These are phyloP conservation scores for Drosophila merina DNA, from an alignment of 2,888 invertebrate genomes.

Conservation along the genomic window DNA sequence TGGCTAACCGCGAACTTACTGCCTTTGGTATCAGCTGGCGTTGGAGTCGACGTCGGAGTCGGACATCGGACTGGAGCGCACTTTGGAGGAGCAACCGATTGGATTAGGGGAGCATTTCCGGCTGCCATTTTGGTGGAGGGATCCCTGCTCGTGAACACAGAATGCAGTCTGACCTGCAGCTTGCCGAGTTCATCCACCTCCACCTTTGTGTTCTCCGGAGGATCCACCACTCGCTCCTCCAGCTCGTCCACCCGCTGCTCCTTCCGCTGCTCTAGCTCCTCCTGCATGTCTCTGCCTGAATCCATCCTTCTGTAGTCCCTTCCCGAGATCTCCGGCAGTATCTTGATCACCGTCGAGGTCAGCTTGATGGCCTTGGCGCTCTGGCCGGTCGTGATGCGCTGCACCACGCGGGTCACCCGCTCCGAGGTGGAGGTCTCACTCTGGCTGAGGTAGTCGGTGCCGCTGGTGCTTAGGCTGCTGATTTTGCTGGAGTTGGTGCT, in stretches of 20 bases:
- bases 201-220: too few relatives aligned
- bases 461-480: conserved; percentile 7
- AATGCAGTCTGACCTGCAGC: not conserved
- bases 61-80: not conserved
- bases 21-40: conserved; percentile 1
- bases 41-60: not conserved
- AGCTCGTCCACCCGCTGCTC: too few relatives aligned
- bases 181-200: not conserved
- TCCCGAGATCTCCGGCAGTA: conserved; percentile 23
- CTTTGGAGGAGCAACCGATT: not conserved
- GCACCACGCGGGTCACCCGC: not conserved
- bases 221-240: not conserved
- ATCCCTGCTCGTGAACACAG: not conserved
- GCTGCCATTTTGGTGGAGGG: not conserved
- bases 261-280: too few relatives aligned
- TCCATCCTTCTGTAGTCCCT: not conserved
- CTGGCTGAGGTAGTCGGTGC: not conserved
- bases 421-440: not conserved
- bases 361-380: conserved; percentile 52
- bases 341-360: conserved; percentile 60
- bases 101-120: too few relatives aligned
- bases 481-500: not conserved
- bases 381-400: too few relatives aligned
- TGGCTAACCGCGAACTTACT: conserved; percentile 11
- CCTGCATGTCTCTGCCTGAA: too few relatives aligned